Evolutionary conservation across 2,797 vertebrate genomes (phyloP).

Genomic region (Coregonus sp.): DNA sequence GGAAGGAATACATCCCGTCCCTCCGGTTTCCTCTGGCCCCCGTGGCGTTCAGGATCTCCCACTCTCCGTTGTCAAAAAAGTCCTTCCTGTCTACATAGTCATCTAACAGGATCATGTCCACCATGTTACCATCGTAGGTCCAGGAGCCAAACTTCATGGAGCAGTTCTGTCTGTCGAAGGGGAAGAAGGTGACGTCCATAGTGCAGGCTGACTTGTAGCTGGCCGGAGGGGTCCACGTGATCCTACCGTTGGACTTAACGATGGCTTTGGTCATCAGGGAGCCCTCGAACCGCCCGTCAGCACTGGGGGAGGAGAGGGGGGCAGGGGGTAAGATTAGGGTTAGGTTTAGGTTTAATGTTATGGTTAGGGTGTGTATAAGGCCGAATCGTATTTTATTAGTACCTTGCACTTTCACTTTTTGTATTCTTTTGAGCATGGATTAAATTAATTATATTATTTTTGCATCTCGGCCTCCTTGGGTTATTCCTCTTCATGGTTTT

Average conservation of each 20-base stretch:
- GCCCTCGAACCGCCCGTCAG: constrained; percentile 93
- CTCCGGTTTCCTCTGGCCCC: constrained; percentile 85
- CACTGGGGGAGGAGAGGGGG: constrained; percentile 68
- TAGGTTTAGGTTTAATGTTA: no score
- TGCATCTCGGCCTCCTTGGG: no score
- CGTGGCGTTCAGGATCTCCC: constrained; percentile 93
- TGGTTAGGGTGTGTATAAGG: no score
- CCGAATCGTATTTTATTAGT: no score
- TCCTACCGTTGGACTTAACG: constrained; percentile 83
- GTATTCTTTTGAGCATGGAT: no score
- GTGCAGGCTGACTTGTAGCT: constrained; percentile 96
- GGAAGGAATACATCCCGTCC: constrained; percentile 86
- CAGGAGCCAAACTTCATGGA: constrained; percentile 99
- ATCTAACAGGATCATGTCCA: constrained; percentile 88
- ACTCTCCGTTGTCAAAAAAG: constrained; percentile 98
- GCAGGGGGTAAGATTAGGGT: no score
- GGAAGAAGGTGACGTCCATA: constrained; percentile 97
- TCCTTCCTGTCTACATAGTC: constrained; percentile 92
- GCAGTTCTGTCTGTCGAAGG: constrained; percentile 96
- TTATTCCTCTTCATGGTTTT: no score
- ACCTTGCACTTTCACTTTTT: no score
- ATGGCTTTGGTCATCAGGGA: constrained; percentile 97
- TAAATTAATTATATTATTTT: no score
- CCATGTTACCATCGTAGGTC: constrained; percentile 95
- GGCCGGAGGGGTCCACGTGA: constrained; percentile 92